These are phyloP conservation scores for Ondatra zibethicus DNA, from an alignment of 2,113 vertebrate genomes.

Conservation along the genomic window DNA sequence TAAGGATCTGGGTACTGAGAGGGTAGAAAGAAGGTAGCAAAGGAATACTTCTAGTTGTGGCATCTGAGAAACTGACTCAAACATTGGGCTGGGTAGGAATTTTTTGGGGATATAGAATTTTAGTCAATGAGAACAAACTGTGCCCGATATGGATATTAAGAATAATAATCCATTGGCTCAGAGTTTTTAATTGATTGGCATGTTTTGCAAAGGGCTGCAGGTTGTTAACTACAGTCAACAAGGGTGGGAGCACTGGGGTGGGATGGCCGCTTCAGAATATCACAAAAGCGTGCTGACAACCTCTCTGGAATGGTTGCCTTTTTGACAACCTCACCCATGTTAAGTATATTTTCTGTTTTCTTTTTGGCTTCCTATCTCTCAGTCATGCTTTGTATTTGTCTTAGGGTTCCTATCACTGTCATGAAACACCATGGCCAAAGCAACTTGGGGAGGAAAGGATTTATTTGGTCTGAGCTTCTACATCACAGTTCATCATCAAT, in stretches of 20 bases:
- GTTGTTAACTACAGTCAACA: background rate
- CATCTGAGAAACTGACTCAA: background rate
- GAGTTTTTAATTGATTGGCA: background rate
- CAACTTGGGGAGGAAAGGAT: background rate
- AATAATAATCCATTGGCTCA: background rate
- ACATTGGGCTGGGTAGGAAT: background rate
- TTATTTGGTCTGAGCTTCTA: background rate
- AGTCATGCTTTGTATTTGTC: background rate
- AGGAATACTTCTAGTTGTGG: background rate
- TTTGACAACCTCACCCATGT: background rate
- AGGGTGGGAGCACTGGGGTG: background rate
- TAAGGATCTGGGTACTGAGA: constrained; percentile 8
- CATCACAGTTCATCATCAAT: background rate
- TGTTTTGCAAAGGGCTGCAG: background rate
- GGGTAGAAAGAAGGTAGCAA: background rate
- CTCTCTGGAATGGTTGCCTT: background rate
- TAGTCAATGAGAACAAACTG: background rate
- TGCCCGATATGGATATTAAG: background rate
- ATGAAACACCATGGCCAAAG: background rate
- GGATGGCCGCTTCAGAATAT: background rate
- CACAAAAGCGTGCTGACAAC: background rate
- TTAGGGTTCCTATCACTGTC: background rate
- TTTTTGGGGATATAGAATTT: background rate
- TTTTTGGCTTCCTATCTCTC: background rate
- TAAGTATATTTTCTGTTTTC: background rate